Base-by-base conservation (phyloP, 2,113 vertebrate genomes). In the Anhinga anhinga region DNA sequence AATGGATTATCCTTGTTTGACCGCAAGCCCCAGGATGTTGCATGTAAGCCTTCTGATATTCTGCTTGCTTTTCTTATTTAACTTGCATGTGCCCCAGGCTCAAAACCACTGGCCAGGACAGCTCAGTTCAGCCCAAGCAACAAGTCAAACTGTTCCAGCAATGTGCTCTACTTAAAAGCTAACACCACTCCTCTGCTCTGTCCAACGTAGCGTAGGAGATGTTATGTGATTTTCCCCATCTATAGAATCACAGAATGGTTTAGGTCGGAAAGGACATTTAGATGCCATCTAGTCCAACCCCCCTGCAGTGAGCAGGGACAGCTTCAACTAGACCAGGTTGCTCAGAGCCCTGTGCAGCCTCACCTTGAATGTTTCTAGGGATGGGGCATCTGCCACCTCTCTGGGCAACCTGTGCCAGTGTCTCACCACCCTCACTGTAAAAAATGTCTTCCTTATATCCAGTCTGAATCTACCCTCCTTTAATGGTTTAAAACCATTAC, bases 191-290 rank as follows among this genome's bases (percentile, higher is more conserved):
- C 7, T 38, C 53, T 56, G 52, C 45, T 65, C 21, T 22, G 6
- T 47, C 25, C 0, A 1, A 19, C 13, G 2, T 1, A 30, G 61
- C 1, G 7, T 11, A 45, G n/a, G 44, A 32, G 16, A 21, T 27
- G 13, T 38, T 53, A 27, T 50, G 20, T 0, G 2, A 16, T 29
- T 55, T 72, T 59, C 5, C n/a, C 15, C 4, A 8, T 44, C 42
- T n/a, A 4, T 22, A 29, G 38, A 49, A 53, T 40, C 34, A 32
- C 0, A 8, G 32, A 53, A 72, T 10, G 2, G 20, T 34, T 59
- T 70, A 38, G 20, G 38, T 32, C 27, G 40, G 40, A 85, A 55
- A 27, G 49, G 56, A 47, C 27, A 38, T 62, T 29, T 40, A 55
- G 17, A 62, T 22, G 7, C 6, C 65, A 38, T 11, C 29, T 15